Conservation (phyloP, 2,797 vertebrate genomes). For the Pachyuromys duprasi region DNA sequence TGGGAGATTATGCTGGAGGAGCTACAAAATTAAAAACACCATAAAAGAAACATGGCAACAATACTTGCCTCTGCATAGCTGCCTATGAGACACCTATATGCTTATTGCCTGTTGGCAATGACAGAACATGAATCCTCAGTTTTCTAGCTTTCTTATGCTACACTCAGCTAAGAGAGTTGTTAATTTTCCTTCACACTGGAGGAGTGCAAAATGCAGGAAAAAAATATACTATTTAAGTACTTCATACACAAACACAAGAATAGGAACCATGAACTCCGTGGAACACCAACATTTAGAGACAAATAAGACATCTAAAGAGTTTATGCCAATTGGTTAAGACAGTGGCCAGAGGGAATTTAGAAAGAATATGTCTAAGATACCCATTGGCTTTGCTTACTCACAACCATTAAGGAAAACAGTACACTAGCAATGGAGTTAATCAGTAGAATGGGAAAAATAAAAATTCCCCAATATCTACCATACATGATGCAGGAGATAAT, state of each 20-base stretch:
- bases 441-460: background rate
- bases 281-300: background rate
- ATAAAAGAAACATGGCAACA: background rate
- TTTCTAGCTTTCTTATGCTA: background rate
- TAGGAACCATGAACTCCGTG: background rate
- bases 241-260: background rate
- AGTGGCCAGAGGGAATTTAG: background rate
- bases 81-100: background rate
- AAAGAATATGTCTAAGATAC: background rate
- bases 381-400: background rate
- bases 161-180: background rate
- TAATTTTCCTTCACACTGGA: background rate
- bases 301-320: background rate
- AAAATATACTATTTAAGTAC: background rate
- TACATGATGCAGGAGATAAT: background rate
- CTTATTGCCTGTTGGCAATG: background rate
- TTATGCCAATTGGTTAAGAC: background rate
- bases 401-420: background rate
- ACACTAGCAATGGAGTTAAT: background rate
- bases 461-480: background rate
- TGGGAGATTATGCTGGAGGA: background rate
- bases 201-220: background rate
- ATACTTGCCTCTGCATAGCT: background rate
- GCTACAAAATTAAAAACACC: background rate
- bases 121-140: constrained; percentile 2